Evolutionary conservation across 2,113 vertebrate species (phyloP), one percentile per base, ranked within the genome.

Genomic region (Tachuris rubrigastra): DNA sequence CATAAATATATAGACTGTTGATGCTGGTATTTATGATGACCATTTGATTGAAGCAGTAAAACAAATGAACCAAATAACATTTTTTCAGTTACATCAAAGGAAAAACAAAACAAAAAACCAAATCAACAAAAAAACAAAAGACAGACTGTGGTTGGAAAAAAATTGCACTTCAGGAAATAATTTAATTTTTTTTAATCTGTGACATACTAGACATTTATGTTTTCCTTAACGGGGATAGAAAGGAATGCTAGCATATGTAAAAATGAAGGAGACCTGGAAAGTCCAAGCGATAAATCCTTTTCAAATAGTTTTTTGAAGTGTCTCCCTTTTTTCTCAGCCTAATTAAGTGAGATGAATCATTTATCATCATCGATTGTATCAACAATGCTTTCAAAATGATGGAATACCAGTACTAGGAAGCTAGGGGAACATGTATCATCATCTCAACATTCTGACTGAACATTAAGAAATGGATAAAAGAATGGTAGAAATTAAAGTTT

Each of bases 331-430:
- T 93, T 27, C 35, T 80, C 22, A 30, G 5, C 41, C 31, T 93
- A 91, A 93, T 97, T 96, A 95, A 80, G 85, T 92, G 66, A 96
- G 82, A 89, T 88, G 78, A 92, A 95, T 94, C 93, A 97, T 97
- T 97, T 97, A 92, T 96, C 94, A 91, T 94, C 87, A 93, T 94
- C 85, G 91, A 97, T 95, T 94, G 24, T 85, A 97, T 90, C 95
- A 97, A 95, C 66, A 93, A 19, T 79, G 49, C 71, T 91, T 94
- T 95, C 91, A 94, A 93, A 96, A 94, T 95, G 94, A 96, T 97
- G 82, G 69, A 97, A 91, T 75, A 83, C 60, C 37, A 89, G 58
- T 84, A 92, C 59, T 91, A 50, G 84, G 94, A 87, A 95, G 60
- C 59, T 85, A 88, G 69, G 19, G 49, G 73, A 88, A 67, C 44